Evolutionary conservation across 2,888 invertebrate genomes (phyloP), one percentile per base, ranked within the genome.

Genomic region (Dexiosoma caninum): DNA sequence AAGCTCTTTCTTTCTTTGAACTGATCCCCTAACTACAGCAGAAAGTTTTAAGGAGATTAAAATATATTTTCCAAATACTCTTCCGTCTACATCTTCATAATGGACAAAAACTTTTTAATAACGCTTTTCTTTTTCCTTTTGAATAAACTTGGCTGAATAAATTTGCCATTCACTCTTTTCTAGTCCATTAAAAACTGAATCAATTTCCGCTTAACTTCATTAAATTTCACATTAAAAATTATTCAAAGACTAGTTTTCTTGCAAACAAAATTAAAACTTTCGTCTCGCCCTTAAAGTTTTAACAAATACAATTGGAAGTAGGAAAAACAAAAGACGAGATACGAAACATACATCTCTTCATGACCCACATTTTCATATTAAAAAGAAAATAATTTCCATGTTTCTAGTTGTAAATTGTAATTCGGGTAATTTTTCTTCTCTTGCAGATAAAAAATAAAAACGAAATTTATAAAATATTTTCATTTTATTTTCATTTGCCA

Each of bases 351-450:
- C n/a, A n/a, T 35, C 4, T 69, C 42, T 67, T 55, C 55, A 55
- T 69, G 69, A 57, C 69, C 69, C 69, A 70, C 16, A 69, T 69
- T 55, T 69, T 30, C 4, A 21, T 42, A 55, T 55, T 44, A 69
- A n/a, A n/a, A n/a, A 44, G 44, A 57, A 35, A 69, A 69, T 14
- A 69, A 30, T 55, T 32, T 37, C 12, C 40, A 10, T 27, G 4
- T 27, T 44, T 55, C 19, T 21, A n/a, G 4, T 32, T 27, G 30
- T 42, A 42, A 42, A 55, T 55, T 67, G 8, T 30, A 27, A 53
- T 44, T 62, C 2, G 32, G n/a, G 7, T 21, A 2, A 14, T 12
- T 30, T 16, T 30, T 0, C 14, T 30, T 7, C 4, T 30, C 9
- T 30, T 23, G 49, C 19, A 6, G n/a, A n/a, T n/a, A n/a, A n/a